phyloP scores from a whole-genome alignment of 1,140 invertebrate species.

The Rhyzopertha dominica region DNA sequence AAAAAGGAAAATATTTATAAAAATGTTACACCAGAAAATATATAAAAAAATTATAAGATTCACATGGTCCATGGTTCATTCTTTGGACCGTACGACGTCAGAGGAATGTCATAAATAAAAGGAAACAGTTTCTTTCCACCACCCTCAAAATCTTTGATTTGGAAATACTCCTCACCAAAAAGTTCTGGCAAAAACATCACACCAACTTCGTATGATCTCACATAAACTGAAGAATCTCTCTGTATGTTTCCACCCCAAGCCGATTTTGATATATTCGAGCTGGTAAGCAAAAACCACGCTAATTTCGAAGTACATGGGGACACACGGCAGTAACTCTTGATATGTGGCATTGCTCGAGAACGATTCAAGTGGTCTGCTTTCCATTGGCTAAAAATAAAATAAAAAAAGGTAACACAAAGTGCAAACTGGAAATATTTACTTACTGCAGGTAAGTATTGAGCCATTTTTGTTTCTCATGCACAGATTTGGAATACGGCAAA shows the following conservation, averaged over 20 bases:
- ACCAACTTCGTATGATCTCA: conserved; percentile 88
- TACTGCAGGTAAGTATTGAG: conserved; percentile 73
- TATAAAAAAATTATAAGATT: conserved; percentile 13
- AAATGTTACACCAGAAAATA: conserved; percentile 1
- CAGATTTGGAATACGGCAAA: conserved; percentile 77
- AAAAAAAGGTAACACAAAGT: conserved; percentile 4
- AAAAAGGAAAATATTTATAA: background rate
- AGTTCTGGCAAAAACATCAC: conserved; percentile 83
- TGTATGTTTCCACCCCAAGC: conserved; percentile 85
- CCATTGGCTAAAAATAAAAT: conserved; percentile 69
- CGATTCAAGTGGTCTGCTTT: conserved; percentile 62
- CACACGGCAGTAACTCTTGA: conserved; percentile 82
- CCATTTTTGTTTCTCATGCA: conserved; percentile 83
- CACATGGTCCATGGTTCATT: conserved; percentile 56
- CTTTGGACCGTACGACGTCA: conserved; percentile 55
- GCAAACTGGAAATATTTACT: conserved; percentile 38
- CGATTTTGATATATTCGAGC: conserved; percentile 91
- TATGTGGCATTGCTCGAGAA: conserved; percentile 83
- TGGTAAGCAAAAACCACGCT: conserved; percentile 83
- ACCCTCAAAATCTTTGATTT: conserved; percentile 42
- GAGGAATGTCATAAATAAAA: conserved; percentile 75
- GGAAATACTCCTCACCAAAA: conserved; percentile 59
- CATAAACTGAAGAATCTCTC: conserved; percentile 57
- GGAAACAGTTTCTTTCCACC: conserved; percentile 54
- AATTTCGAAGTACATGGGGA: conserved; percentile 60